Conservation (phyloP, 1,140 invertebrate genomes). For the Drosophila sp. region DNA sequence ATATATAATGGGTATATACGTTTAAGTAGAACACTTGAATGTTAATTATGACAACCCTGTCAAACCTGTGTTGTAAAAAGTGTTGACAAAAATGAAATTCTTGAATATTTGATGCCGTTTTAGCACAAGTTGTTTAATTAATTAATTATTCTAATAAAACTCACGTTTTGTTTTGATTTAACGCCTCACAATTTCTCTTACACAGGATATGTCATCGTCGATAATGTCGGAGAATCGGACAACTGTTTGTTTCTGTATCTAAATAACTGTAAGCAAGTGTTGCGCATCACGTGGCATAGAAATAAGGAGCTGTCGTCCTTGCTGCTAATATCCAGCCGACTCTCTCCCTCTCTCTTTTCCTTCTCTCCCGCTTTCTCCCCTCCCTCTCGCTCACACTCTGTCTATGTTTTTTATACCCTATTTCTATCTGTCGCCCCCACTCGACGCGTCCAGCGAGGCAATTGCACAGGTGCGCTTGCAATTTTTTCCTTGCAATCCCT, state of each 20-base stretch:
- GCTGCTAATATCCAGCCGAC: conserved; percentile 43
- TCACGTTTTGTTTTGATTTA: not conserved
- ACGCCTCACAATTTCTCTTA: too few species aligned
- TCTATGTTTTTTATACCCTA: conserved; percentile 16
- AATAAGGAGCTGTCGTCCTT: conserved; percentile 32
- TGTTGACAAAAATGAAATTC: not conserved
- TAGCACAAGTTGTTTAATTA: not conserved
- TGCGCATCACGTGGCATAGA: conserved; percentile 31
- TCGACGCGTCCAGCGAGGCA: conserved; percentile 1
- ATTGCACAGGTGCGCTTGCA: conserved; percentile 57
- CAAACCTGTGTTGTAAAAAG: not conserved
- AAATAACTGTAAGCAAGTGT: conserved; percentile 53
- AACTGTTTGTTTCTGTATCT: conserved; percentile 38
- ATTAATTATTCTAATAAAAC: not conserved
- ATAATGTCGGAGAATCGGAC: not conserved
- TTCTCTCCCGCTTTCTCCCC: not conserved
- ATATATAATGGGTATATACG: not conserved
- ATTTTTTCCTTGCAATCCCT: conserved; percentile 8
- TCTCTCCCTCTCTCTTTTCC: not conserved
- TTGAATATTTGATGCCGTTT: not conserved
- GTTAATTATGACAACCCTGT: not conserved
- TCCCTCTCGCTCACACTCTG: not conserved
- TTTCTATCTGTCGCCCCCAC: not conserved
- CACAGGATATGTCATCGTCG: conserved; percentile 17
- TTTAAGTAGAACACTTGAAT: too few species aligned